Percentiles rank a stretch among this genome's conserved stretches.
phyloP scores from a whole-genome alignment of 2,797 vertebrate species.

The Esox masquinongy region DNA sequence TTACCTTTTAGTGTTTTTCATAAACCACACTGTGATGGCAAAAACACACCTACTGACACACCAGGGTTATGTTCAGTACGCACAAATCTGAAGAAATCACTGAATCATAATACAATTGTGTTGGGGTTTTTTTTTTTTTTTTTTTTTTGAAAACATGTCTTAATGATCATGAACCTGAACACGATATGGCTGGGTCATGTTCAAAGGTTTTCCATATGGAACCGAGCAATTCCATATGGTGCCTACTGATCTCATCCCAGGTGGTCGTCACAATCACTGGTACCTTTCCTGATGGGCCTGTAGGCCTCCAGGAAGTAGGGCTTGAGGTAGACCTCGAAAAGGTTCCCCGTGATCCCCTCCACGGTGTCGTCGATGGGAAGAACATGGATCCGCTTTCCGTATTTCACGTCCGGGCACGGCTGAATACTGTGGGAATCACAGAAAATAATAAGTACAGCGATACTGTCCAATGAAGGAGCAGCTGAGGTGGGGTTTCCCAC shows the following conservation, averaged over 20 bases:
- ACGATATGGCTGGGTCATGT: background rate
- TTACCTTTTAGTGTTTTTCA: background rate
- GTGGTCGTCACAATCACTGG: constrained; percentile 8
- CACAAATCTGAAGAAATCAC: background rate
- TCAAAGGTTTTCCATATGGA: background rate
- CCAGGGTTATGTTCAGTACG: background rate
- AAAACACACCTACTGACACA: background rate
- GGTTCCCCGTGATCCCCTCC: constrained; percentile 88
- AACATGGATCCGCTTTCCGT: constrained; percentile 87
- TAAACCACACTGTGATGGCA: background rate
- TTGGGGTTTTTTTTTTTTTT: no score
- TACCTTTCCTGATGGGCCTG: constrained; percentile 88
- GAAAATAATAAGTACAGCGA: constrained; percentile 42
- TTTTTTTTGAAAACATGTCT: background rate
- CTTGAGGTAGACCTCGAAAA: constrained; percentile 91
- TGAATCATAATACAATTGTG: background rate
- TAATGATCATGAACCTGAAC: background rate
- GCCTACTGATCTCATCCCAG: background rate
- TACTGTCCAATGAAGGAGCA: background rate
- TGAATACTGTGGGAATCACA: constrained; percentile 78
- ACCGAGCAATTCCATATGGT: background rate
- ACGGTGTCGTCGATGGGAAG: constrained; percentile 89
- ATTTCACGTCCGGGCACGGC: constrained; percentile 88
- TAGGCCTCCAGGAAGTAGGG: constrained; percentile 90
- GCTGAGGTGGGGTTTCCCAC: background rate